Base-by-base conservation (phyloP, 2,888 invertebrate genomes). In the Fabriciana adippe region DNA sequence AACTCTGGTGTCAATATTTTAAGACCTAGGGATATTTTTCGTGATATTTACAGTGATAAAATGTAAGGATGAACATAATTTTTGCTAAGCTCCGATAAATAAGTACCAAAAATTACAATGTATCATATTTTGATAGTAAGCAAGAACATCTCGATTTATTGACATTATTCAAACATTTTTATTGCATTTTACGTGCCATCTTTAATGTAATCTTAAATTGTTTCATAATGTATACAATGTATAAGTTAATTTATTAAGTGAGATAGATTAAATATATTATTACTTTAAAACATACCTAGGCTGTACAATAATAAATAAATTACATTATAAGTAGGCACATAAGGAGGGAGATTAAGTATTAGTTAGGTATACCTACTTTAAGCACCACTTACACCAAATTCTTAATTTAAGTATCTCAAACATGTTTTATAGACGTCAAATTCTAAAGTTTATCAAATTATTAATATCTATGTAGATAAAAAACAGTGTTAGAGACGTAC, bases 1-100 rank as follows among this genome's bases (percentile, higher is more conserved):
- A 11, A 50, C 21, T 35, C 11, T 6, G n/a, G n/a, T 18, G 64
- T 55, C 66, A 75, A 64, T 65, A 45, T 66, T 66, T 68, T 51
- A 62, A 68, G 59, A 18, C 55, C 50, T 50, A 64, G 54, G 26
- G 35, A 51, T 18, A 14, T 6, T 47, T 45, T 8, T 21, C 15
- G 15, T 31, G 11, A 18, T 26, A 2, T 45, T 57, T 21, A 6
- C 45, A 55, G n/a, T 1, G 8, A 8, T 55, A 57, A 47, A 11
- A 26, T 5, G 21, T 41, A 57, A 2, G n/a, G 21, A 15, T 13
- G 14, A 13, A 55, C 3, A 45, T 56, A 59, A 48, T 18, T 21
- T 59, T 59, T 11, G 14, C 21, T 59, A 26, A 59, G 26, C n/a
- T 55, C 4, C 21, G 8, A 54, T 54, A 54, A 26, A 21, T 54